Percentiles rank a stretch among this genome's conserved stretches.
Conservation (phyloP, 2,797 vertebrate species). For the Pteronotus mesoamericanus region DNA sequence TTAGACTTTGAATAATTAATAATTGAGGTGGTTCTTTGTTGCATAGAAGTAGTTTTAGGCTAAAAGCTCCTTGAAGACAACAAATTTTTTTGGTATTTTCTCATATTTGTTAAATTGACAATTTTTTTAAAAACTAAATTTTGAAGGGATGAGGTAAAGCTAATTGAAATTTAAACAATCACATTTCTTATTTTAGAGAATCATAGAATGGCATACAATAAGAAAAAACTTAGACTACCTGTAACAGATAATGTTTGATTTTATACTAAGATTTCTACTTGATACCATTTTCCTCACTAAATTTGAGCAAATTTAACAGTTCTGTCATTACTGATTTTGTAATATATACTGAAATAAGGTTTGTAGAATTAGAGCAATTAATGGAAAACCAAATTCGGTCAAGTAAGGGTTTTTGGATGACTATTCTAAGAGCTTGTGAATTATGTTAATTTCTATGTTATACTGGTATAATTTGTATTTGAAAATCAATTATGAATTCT, state of each 20-base stretch:
- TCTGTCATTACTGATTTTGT: neutral
- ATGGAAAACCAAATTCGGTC: neutral
- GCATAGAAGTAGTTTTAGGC: neutral
- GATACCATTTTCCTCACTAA: neutral
- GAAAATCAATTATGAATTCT: neutral
- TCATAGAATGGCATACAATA: neutral
- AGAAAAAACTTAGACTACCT: neutral
- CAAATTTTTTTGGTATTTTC: neutral
- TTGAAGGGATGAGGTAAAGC: conserved; percentile 8
- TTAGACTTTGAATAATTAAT: neutral
- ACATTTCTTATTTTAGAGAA: neutral
- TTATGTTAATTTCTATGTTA: neutral
- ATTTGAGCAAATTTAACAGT: conserved; percentile 13
- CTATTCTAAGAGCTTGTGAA: conserved; percentile 15
- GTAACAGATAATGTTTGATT: neutral
- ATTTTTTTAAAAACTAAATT: neutral
- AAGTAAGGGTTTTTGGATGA: neutral
- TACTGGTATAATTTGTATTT: conserved; percentile 20
- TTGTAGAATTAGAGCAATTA: conserved; percentile 22
- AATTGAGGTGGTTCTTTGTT: neutral
- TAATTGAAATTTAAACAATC: neutral
- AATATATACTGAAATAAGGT: conserved; percentile 7
- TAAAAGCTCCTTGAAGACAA: neutral
- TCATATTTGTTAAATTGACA: neutral
- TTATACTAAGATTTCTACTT: conserved; percentile 3